Evolutionary conservation across 2,888 invertebrate species (phyloP), one percentile per base, ranked within the genome.

Genomic region (Galeruca laticollis): DNA sequence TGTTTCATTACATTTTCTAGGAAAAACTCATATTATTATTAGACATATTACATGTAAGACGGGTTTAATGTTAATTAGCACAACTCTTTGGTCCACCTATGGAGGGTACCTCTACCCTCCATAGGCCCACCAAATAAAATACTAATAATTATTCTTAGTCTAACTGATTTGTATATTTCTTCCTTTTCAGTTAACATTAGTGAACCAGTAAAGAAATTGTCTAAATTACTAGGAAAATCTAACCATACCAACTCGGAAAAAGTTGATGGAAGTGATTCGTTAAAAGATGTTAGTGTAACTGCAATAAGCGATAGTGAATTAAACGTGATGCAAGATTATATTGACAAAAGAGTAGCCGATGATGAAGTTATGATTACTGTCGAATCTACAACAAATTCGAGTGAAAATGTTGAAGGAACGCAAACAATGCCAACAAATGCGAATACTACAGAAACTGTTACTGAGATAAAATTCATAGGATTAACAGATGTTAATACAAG

Each of bases 251-350:
- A 9, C 5, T 26, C 35, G 31, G 52, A 62, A 43, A 33, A 49
- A 31, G 47, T 35, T 11, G 2, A 37, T 35, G 51, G 15, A n/a
- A 26, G 8, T 13, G 54, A 51, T 21, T 13, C 13, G 10, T 18
- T 13, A 10, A 51, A 51, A 13, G 51, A 51, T 5, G 9, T 13
- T 4, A 54, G 31, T 31, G 31, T 54, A 31, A 31, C 54, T 31
- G 54, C 13, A 31, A 31, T 6, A 54, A 54, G 54, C 26, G 54
- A 54, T 31, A 54, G 8, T n/a, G 65, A 65, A 57, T 13, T 62
- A 1, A 11, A n/a, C 15, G 15, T 15, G 6, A 63, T 63, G 63
- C 63, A 63, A 63, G 33, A 54, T 40, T 56, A 63, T 31, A 63
- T 63, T 31, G 43, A 63, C 18, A 33, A 40, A 4, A 37, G 63